phyloP scores from a whole-genome alignment of 2,888 invertebrate genomes.

The Eristalis intricaria region DNA sequence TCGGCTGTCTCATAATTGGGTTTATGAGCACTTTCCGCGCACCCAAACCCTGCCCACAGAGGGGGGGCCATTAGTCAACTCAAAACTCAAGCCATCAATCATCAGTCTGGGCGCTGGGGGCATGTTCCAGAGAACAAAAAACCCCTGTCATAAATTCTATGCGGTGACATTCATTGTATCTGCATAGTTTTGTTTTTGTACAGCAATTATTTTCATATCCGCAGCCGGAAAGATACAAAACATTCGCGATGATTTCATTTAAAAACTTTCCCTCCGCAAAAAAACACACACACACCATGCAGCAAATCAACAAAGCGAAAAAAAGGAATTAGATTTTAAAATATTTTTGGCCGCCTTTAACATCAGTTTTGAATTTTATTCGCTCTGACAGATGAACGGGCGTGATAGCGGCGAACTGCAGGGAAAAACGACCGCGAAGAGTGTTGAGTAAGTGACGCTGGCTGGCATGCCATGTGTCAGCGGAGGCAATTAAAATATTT shows the following conservation, averaged over 20 bases:
- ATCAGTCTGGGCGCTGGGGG: background rate
- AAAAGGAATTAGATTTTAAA: slow-evolving; percentile 4
- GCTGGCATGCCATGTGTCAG: slow-evolving; percentile 38
- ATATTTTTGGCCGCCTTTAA: slow-evolving; percentile 51
- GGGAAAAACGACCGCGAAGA: background rate
- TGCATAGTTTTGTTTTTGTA: background rate
- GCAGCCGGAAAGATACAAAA: slow-evolving; percentile 5
- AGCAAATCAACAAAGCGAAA: background rate
- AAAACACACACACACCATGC: background rate
- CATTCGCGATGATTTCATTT: slow-evolving; percentile 26
- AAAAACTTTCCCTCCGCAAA: background rate
- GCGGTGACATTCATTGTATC: slow-evolving; percentile 11
- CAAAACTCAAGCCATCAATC: background rate
- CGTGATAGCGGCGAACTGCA: background rate
- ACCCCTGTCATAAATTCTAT: background rate
- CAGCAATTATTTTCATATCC: slow-evolving; percentile 9
- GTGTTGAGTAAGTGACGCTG: slow-evolving; percentile 28
- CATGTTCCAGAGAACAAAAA: background rate
- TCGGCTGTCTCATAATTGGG: background rate
- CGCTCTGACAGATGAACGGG: slow-evolving; percentile 22
- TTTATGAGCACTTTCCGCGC: background rate
- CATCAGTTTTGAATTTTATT: slow-evolving; percentile 60
- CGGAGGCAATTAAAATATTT: slow-evolving; percentile 67
- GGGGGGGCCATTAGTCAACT: background rate
- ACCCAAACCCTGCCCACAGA: background rate